phyloP scores from a whole-genome alignment of 1,140 invertebrate genomes.

The Leptoteleia sp. region DNA sequence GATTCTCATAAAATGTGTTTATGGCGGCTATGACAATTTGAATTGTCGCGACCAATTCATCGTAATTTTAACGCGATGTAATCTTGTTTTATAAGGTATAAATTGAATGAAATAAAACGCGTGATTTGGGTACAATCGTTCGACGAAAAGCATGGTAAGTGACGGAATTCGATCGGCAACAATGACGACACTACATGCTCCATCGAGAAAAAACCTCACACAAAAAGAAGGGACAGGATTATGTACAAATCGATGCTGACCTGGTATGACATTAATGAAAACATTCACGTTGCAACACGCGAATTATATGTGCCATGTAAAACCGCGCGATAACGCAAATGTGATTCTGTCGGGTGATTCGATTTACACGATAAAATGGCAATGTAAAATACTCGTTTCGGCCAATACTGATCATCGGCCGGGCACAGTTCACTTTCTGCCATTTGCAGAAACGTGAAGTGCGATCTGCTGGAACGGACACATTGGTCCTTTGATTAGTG shows the following conservation, averaged over 20 bases:
- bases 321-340: conserved; percentile 45
- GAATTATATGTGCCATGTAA: conserved; percentile 63
- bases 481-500: conserved; percentile 43
- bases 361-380: conserved; percentile 51
- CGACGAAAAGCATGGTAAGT: conserved; percentile 26
- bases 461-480: conserved; percentile 79
- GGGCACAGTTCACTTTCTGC: conserved; percentile 20
- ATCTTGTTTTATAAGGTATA: conserved; percentile 1
- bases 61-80: not conserved
- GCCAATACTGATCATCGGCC: conserved; percentile 22
- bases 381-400: conserved; percentile 38
- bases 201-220: conserved; percentile 63
- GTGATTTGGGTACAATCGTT: conserved; percentile 8
- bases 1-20: conserved; percentile 12
- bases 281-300: conserved; percentile 49
- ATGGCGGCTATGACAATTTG: not conserved
- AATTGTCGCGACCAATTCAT: conserved; percentile 9
- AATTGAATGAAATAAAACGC: conserved; percentile 2
- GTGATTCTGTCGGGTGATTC: conserved; percentile 42
- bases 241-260: conserved; percentile 55
- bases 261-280: conserved; percentile 50
- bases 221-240: conserved; percentile 42
- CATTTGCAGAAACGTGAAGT: conserved; percentile 60
- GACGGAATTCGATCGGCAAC: conserved; percentile 38
- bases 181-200: conserved; percentile 72